Percentiles rank a stretch among this genome's conserved stretches.
Evolutionary conservation across 2,888 invertebrate species (phyloP).

Genomic region (Seira sanloemensis): DNA sequence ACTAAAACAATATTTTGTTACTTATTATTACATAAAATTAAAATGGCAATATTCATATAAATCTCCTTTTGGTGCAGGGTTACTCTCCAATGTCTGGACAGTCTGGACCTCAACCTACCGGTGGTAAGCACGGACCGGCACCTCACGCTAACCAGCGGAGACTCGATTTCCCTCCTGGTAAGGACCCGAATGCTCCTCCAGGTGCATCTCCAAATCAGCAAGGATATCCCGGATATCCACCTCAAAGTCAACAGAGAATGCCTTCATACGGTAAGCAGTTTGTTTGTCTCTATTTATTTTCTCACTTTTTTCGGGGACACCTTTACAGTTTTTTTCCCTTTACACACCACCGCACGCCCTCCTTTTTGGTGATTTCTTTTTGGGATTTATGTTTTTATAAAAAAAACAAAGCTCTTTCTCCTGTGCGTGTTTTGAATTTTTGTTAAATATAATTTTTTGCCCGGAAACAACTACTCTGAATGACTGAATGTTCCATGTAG

Average conservation of each 20-base stretch:
- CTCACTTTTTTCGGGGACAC: background rate
- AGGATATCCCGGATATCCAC: slow-evolving; percentile 67
- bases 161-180: slow-evolving; percentile 67
- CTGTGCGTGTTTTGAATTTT: no score
- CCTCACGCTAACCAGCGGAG: slow-evolving; percentile 69
- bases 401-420: no score
- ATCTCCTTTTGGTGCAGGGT: no score
- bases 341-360: background rate
- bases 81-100: slow-evolving; percentile 62
- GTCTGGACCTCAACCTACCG: slow-evolving; percentile 37
- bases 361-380: background rate
- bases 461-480: background rate
- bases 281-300: background rate
- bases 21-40: background rate
- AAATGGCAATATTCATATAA: background rate
- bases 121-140: slow-evolving; percentile 70
- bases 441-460: background rate
- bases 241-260: slow-evolving; percentile 69
- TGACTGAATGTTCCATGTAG: slow-evolving; percentile 34
- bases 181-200: slow-evolving; percentile 53
- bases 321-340: background rate
- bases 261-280: slow-evolving; percentile 71
- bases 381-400: background rate
- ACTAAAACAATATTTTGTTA: background rate
- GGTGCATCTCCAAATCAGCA: slow-evolving; percentile 55